Percentiles rank a stretch among this genome's conserved stretches.
Conservation (phyloP, 2,888 invertebrate genomes). For the Eupithecia insigniata region DNA sequence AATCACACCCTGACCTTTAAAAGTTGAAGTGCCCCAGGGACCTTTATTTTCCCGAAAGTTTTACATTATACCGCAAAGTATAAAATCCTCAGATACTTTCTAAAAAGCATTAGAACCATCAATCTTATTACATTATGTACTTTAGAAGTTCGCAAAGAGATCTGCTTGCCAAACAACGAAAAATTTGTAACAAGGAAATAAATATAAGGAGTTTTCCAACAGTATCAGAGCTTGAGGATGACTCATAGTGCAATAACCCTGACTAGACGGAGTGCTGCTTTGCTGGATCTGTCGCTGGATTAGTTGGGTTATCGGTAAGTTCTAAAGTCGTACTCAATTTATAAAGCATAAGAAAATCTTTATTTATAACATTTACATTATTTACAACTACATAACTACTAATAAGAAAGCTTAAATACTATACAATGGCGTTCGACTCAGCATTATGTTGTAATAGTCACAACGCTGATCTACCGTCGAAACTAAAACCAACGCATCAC, state of each 20-base stretch:
- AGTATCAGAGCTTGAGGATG: slow-evolving; percentile 50
- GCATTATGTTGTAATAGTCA: too few species aligned
- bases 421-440: too few species aligned
- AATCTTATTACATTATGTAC: slow-evolving; percentile 17
- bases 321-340: slow-evolving; percentile 16
- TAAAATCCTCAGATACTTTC: slow-evolving; percentile 5
- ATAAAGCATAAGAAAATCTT: too few species aligned
- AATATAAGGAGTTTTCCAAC: slow-evolving; percentile 34
- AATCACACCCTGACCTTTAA: slow-evolving; percentile 3
- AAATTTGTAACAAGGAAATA: slow-evolving; percentile 29
- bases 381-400: too few species aligned
- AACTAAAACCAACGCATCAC: too few species aligned
- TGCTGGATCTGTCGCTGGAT: slow-evolving; percentile 53
- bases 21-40: slow-evolving; percentile 15
- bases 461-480: too few species aligned
- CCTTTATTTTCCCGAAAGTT: not conserved
- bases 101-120: slow-evolving; percentile 17
- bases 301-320: slow-evolving; percentile 40
- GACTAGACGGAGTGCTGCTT: slow-evolving; percentile 58
- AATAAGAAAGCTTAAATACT: too few species aligned
- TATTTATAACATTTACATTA: too few species aligned
- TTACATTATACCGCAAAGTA: slow-evolving; percentile 19
- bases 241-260: slow-evolving; percentile 68
- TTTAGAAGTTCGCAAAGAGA: slow-evolving; percentile 23
- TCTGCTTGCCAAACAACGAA: slow-evolving; percentile 25